Conservation (phyloP, 2,888 invertebrate species). For the Villa cingulata region DNA sequence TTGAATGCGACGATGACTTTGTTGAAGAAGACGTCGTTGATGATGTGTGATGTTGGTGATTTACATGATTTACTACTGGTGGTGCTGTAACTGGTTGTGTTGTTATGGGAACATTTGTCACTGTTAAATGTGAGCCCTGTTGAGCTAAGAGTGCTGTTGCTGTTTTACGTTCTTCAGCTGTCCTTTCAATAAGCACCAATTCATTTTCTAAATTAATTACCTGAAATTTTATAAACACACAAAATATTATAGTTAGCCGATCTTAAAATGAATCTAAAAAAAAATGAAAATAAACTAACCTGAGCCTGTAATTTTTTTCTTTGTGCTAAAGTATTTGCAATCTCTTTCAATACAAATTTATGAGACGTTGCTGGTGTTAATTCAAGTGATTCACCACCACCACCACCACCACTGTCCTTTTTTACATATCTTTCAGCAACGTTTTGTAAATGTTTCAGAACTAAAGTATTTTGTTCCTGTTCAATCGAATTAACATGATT, state of each 20-base stretch:
- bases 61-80: conserved; percentile 20
- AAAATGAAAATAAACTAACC: conserved; percentile 29
- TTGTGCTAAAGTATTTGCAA: conserved; percentile 68
- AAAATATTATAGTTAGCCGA: too few relatives aligned
- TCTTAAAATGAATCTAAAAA: too few relatives aligned
- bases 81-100: conserved; percentile 4
- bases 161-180: conserved; percentile 48
- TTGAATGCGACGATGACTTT: conserved; percentile 24
- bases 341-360: conserved; percentile 73
- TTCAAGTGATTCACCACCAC: conserved; percentile 41
- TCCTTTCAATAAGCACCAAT: conserved; percentile 58
- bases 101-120: conserved; percentile 19
- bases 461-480: conserved; percentile 58
- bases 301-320: conserved; percentile 73
- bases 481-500: conserved; percentile 59
- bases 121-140: conserved; percentile 30
- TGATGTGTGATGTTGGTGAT: conserved; percentile 27
- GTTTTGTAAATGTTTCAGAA: conserved; percentile 60
- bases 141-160: conserved; percentile 28
- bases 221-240: not conserved
- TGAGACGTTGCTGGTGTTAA: conserved; percentile 57
- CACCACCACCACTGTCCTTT: conserved; percentile 26
- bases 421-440: conserved; percentile 56
- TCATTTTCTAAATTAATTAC: conserved; percentile 59
- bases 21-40: conserved; percentile 20